Evolutionary conservation across 2,113 vertebrate genomes (phyloP).

Genomic region (Rattus norvegicus): GRCr8 NC_086025.1:117679501-117680000

Average conservation of each 20-base stretch:
- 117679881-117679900: background rate
- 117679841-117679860: background rate
- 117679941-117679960: background rate
- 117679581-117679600: background rate
- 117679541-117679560: background rate
- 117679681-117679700: background rate
- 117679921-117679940: background rate
- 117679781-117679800: background rate
- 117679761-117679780: too few relatives aligned
- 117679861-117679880: background rate
- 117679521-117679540: background rate
- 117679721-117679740: background rate
- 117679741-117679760: background rate
- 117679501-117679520: background rate
- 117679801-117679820: background rate
- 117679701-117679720: background rate
- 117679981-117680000: background rate
- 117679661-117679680: background rate
- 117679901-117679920: background rate
- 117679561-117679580: background rate
- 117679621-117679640: background rate
- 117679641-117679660: background rate
- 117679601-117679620: background rate
- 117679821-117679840: background rate
- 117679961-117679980: background rate